Conservation (phyloP, 2,797 vertebrate genomes). For the Brotula barbata region DNA sequence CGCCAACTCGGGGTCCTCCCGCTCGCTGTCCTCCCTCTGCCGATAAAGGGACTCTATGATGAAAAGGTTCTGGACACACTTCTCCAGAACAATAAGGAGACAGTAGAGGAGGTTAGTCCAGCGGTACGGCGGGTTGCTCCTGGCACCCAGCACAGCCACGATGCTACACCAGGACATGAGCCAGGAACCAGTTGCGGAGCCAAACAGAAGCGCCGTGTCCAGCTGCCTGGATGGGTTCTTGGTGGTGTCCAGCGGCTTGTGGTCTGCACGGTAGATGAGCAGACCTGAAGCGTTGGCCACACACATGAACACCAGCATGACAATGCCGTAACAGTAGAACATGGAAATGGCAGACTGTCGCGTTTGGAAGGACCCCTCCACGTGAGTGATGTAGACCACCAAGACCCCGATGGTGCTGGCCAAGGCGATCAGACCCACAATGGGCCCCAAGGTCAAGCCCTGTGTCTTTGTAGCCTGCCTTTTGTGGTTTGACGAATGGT, state of each 20-base stretch:
- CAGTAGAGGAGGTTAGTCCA: constrained; percentile 92
- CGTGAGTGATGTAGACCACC: constrained; percentile 88
- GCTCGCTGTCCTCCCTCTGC: constrained; percentile 65
- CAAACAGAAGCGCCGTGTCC: constrained; percentile 89
- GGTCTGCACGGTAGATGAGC: constrained; percentile 84
- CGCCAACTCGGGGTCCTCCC: constrained; percentile 61
- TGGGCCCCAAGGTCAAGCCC: constrained; percentile 80
- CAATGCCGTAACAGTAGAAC: constrained; percentile 89
- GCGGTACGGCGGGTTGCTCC: constrained; percentile 77
- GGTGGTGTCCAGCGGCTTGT: constrained; percentile 81
- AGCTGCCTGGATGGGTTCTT: constrained; percentile 90
- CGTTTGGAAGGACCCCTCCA: constrained; percentile 81
- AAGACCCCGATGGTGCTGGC: constrained; percentile 88
- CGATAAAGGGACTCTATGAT: constrained; percentile 92
- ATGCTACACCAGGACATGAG: constrained; percentile 95
- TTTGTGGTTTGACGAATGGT: constrained; percentile 79
- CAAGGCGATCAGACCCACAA: constrained; percentile 85
- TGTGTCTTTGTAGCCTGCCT: constrained; percentile 73
- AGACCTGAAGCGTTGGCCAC: constrained; percentile 80
- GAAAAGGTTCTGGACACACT: constrained; percentile 94
- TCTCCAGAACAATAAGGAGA: constrained; percentile 88
- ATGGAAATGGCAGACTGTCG: constrained; percentile 86
- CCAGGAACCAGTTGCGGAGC: constrained; percentile 91
- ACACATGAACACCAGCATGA: constrained; percentile 87
- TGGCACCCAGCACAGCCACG: constrained; percentile 81